These are phyloP conservation scores for Neopelma chrysocephalum DNA, from an alignment of 2,797 vertebrate genomes.

Conservation along the genomic window DNA sequence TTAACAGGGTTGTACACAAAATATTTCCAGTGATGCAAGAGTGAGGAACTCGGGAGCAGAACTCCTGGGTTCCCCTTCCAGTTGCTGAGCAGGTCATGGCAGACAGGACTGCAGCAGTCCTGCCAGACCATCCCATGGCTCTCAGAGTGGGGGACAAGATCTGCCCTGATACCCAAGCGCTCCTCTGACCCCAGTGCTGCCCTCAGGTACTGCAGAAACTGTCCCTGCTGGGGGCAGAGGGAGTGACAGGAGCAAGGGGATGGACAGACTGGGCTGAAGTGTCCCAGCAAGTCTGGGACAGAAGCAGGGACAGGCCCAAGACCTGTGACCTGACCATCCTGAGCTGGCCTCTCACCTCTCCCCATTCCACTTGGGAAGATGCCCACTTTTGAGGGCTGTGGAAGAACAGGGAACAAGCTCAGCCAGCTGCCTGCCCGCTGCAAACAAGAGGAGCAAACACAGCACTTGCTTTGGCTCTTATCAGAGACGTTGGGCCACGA, in stretches of 20 bases:
- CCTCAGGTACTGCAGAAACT: neutral
- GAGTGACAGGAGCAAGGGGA: neutral
- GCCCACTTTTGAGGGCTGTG: neutral
- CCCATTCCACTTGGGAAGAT: neutral
- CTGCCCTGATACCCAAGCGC: neutral
- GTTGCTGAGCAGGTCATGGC: neutral
- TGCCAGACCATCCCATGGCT: neutral
- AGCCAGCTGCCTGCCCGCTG: neutral
- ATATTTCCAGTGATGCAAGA: conserved; percentile 20
- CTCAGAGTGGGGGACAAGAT: neutral
- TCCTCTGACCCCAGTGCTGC: neutral
- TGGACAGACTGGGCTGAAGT: neutral
- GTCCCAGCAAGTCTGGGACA: neutral
- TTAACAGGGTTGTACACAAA: conserved; percentile 14
- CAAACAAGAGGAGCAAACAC: conserved; percentile 14
- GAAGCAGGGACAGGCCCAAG: neutral
- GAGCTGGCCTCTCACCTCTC: neutral
- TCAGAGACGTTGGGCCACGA: conserved; percentile 50
- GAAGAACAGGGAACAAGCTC: neutral
- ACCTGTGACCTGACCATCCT: fast-evolving
- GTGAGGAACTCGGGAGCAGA: neutral
- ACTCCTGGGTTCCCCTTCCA: neutral
- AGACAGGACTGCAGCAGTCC: neutral
- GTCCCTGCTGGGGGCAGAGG: neutral
- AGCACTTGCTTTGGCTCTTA: conserved; percentile 5